Percentiles rank a stretch among this genome's conserved stretches.
Evolutionary conservation across 2,888 invertebrate genomes (phyloP).

Genomic region (Ashinkailepas kermadecensis): DNA sequence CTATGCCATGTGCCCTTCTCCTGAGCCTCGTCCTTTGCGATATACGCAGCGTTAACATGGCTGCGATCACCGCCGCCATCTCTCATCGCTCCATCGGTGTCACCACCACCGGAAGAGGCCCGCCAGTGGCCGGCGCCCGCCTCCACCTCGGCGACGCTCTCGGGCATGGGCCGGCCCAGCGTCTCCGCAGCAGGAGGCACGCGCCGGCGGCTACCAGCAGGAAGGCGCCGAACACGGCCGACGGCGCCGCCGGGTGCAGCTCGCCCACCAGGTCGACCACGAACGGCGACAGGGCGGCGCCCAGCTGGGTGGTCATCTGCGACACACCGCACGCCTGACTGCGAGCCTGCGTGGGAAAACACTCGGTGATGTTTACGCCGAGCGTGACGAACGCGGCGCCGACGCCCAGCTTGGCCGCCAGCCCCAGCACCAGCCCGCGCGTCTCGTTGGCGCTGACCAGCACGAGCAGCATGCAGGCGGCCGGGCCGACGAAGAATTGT

Average conservation of each 20-base stretch:
- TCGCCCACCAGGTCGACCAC: conserved; percentile 35
- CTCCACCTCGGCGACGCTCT: not conserved
- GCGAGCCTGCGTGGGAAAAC: conserved; percentile 41
- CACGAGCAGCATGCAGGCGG: conserved; percentile 42
- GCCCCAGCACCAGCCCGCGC: conserved; percentile 36
- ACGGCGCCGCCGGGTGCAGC: conserved; percentile 10
- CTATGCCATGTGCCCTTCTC: no score
- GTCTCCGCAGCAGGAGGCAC: not conserved
- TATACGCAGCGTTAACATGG: no score
- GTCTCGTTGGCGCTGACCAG: conserved; percentile 37
- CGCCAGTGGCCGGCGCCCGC: no score
- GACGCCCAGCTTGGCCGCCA: conserved; percentile 43
- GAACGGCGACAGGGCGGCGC: conserved; percentile 46
- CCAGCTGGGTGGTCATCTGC: conserved; percentile 41
- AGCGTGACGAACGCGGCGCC: conserved; percentile 45
- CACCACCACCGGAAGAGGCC: no score
- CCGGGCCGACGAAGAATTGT: conserved; percentile 42
- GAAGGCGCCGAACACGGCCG: not conserved
- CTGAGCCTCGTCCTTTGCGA: no score
- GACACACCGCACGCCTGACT: conserved; percentile 37
- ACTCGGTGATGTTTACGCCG: conserved; percentile 42
- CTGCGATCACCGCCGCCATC: no score
- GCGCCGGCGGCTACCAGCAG: not conserved
- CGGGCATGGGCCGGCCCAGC: not conserved
- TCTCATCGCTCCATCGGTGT: no score